Conservation (phyloP, 2,113 vertebrate genomes). For the Podilymbus podiceps region DNA sequence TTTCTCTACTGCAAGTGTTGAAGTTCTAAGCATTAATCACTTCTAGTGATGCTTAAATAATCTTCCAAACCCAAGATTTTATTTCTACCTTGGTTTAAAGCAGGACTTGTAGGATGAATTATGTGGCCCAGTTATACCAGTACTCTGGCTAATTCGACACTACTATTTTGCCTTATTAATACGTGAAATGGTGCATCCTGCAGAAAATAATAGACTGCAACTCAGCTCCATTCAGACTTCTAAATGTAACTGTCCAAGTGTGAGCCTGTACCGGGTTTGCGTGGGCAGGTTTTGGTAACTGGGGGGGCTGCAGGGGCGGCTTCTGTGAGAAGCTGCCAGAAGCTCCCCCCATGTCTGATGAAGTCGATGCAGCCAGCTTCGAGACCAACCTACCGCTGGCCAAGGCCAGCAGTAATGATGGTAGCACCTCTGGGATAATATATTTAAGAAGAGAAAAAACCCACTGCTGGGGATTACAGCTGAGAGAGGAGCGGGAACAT, state of each 20-base stretch:
- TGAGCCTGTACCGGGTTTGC: neutral
- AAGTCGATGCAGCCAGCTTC: neutral
- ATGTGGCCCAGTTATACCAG: neutral
- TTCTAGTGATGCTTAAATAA: neutral
- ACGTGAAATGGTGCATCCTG: neutral
- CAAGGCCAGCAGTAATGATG: neutral
- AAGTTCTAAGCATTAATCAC: neutral
- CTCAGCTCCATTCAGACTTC: neutral
- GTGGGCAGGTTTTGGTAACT: neutral
- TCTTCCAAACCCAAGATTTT: neutral
- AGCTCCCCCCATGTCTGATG: neutral
- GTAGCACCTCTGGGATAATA: neutral
- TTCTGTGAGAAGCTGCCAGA: neutral
- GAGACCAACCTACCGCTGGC: accelerated
- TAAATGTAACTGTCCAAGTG: neutral
- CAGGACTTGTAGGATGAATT: neutral
- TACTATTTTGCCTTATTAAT: neutral
- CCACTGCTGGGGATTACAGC: no score
- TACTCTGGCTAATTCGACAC: neutral
- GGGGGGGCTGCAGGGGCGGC: neutral
- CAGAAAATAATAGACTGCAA: neutral
- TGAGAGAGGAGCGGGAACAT: neutral
- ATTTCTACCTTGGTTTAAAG: neutral
- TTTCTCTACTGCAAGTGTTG: neutral
- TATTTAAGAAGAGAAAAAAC: neutral